phyloP scores from a whole-genome alignment of 2,113 vertebrate genomes.

The Mobula birostris region DNA sequence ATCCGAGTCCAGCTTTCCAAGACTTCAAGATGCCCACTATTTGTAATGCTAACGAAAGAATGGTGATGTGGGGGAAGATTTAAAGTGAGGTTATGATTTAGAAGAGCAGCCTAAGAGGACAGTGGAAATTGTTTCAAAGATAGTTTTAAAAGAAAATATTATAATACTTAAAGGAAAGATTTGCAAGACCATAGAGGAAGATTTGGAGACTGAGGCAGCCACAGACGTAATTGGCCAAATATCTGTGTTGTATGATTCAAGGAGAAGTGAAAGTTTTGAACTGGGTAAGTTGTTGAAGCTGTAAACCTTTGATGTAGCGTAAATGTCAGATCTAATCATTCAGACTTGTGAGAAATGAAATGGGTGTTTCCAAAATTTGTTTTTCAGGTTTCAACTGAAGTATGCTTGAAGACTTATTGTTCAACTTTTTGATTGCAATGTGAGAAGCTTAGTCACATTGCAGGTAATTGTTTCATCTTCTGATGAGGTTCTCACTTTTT shows the following conservation, averaged over 20 bases:
- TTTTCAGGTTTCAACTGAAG: not conserved
- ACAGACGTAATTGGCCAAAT: not conserved
- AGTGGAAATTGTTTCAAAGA: too few species aligned
- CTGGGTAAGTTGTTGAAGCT: not conserved
- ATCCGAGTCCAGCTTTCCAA: too few species aligned
- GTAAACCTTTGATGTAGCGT: not conserved
- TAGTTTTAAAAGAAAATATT: too few species aligned
- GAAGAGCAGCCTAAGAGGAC: too few species aligned
- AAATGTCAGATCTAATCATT: not conserved
- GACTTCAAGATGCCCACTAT: too few species aligned
- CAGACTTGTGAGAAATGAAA: not conserved
- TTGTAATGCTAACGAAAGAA: too few species aligned
- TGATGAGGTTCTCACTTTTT: not conserved
- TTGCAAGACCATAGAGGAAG: too few species aligned
- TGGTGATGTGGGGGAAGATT: too few species aligned
- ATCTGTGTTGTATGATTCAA: not conserved
- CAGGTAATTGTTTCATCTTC: not conserved
- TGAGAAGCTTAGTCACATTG: not conserved
- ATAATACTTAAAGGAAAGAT: too few species aligned
- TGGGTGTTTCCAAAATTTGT: slow-evolving; percentile 21
- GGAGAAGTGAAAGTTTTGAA: not conserved
- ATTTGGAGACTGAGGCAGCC: too few species aligned
- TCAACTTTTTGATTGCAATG: not conserved
- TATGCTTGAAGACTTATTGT: not conserved
- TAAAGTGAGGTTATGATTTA: too few species aligned